phyloP scores from a whole-genome alignment of 2,888 invertebrate species.

The Dascillus cervinus region DNA sequence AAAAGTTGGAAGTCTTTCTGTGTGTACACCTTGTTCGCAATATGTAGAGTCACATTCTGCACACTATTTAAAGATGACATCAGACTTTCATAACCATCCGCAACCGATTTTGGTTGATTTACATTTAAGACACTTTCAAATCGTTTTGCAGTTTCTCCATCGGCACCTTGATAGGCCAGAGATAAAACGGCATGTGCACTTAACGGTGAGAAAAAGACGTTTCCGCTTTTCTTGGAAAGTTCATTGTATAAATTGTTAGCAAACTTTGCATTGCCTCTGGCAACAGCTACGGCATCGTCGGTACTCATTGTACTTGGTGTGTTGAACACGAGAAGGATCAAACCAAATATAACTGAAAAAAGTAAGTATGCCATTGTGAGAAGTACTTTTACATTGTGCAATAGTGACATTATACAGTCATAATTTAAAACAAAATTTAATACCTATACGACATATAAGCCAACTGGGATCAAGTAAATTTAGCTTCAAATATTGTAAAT shows the following conservation, averaged over 20 bases:
- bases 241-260: slow-evolving; percentile 2
- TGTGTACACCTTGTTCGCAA: slow-evolving; percentile 65
- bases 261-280: background rate
- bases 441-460: no score
- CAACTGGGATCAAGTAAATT: no score
- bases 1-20: slow-evolving; percentile 47
- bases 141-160: slow-evolving; percentile 30
- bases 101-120: slow-evolving; percentile 17
- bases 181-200: slow-evolving; percentile 39
- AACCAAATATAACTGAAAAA: slow-evolving; percentile 13
- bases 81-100: slow-evolving; percentile 20
- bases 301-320: background rate
- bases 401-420: background rate
- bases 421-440: no score
- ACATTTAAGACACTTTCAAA: slow-evolving; percentile 26
- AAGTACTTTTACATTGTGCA: background rate
- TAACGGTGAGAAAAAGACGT: slow-evolving; percentile 40
- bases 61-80: slow-evolving; percentile 30
- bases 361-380: background rate
- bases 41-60: slow-evolving; percentile 50
- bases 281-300: background rate
- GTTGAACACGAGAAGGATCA: slow-evolving; percentile 10
- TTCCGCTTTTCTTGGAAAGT: slow-evolving; percentile 19
- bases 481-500: no score
- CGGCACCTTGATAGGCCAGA: slow-evolving; percentile 36